Conservation (phyloP, 1,140 invertebrate species). For the Andrena cerasifolii region DNA sequence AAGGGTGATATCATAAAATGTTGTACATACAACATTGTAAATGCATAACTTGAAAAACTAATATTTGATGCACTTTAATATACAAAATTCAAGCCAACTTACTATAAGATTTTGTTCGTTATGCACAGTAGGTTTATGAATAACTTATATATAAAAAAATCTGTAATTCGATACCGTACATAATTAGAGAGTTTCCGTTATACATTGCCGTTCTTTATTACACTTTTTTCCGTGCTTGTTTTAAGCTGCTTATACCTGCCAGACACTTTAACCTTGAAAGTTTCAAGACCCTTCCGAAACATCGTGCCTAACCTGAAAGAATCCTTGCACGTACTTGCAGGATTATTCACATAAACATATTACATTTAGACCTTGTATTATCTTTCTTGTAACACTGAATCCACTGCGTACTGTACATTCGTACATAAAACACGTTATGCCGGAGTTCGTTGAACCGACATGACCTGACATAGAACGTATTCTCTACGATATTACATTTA, state of each 20-base stretch:
- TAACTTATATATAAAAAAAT: not conserved
- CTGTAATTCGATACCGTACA: not conserved
- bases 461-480: not conserved
- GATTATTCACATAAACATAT: not conserved
- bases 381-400: no score
- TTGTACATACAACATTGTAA: no score
- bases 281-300: not conserved
- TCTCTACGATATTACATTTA: not conserved
- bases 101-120: not conserved
- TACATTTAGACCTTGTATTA: not conserved
- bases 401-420: not conserved
- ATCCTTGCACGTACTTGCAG: no score
- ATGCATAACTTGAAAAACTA: no score
- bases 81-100: not conserved
- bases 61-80: no score
- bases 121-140: not conserved
- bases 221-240: not conserved
- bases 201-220: not conserved
- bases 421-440: not conserved
- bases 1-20: no score
- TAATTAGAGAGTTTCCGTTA: not conserved
- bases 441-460: conserved; percentile 1
- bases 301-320: no score
- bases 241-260: not conserved
- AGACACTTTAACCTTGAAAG: not conserved